Conservation (phyloP, 2,888 invertebrate genomes). For the Chaetoderma sp. region DNA sequence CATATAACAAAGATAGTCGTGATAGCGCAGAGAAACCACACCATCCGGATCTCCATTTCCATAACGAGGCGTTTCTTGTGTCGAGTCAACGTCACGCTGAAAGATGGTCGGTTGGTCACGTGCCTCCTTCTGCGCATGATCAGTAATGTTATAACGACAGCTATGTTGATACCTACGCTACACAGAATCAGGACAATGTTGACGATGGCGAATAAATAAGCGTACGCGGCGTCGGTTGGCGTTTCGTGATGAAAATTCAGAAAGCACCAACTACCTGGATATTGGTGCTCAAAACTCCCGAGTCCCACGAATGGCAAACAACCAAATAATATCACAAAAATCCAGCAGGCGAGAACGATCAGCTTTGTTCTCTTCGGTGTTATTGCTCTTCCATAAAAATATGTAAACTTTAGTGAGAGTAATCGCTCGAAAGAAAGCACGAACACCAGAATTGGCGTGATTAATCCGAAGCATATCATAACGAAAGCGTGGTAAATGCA, state of each 20-base stretch:
- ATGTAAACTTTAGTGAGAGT: conserved; percentile 62
- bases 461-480: conserved; percentile 65
- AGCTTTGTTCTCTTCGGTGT: conserved; percentile 52
- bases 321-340: conserved; percentile 54
- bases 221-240: conserved; percentile 49
- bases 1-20: conserved; percentile 63
- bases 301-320: conserved; percentile 63
- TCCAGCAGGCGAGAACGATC: conserved; percentile 46
- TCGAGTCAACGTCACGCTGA: conserved; percentile 22
- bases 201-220: conserved; percentile 54
- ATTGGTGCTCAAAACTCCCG: conserved; percentile 65
- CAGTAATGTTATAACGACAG: conserved; percentile 54
- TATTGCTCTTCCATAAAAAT: conserved; percentile 59
- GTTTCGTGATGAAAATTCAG: conserved; percentile 61
- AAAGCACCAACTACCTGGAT: conserved; percentile 68
- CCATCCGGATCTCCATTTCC: conserved; percentile 66
- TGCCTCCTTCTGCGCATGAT: conserved; percentile 45
- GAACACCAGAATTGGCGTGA: conserved; percentile 66
- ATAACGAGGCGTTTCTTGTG: conserved; percentile 36
- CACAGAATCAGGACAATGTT: conserved; percentile 51
- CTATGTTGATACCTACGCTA: conserved; percentile 49
- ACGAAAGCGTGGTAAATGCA: conserved; percentile 67
- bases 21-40: conserved; percentile 64
- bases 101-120: neutral
- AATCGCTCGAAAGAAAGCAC: conserved; percentile 67